These are phyloP conservation scores for Clitarchus hookeri DNA, from an alignment of 2,888 invertebrate genomes.

Conservation along the genomic window DNA sequence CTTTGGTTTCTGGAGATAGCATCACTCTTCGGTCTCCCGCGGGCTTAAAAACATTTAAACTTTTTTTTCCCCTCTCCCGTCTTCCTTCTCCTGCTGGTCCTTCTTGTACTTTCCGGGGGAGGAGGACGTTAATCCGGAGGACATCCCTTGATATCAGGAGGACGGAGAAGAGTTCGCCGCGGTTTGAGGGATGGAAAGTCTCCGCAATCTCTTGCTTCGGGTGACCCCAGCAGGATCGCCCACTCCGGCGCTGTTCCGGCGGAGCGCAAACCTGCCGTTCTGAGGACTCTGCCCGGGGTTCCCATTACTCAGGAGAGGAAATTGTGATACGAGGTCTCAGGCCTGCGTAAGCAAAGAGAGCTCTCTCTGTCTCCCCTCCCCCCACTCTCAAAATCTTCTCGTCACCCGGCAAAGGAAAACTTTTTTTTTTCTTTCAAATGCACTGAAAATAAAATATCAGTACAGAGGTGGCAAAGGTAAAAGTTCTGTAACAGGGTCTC, in stretches of 20 bases:
- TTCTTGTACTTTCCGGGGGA: not conserved
- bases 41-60: constrained; percentile 2
- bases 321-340: not conserved
- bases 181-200: not conserved
- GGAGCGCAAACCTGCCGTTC: not conserved
- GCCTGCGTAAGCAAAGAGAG: not conserved
- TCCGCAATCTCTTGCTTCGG: not conserved
- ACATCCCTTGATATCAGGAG: not conserved
- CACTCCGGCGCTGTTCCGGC: not conserved
- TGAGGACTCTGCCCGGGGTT: not conserved
- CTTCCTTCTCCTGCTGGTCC: not conserved
- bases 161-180: not conserved
- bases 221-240: not conserved
- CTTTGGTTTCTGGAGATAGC: constrained; percentile 9
- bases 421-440: no score
- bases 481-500: no score
- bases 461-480: no score
- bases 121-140: not conserved
- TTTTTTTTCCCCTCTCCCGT: not conserved
- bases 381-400: no score
- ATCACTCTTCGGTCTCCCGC: not conserved
- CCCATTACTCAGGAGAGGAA: not conserved
- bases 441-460: no score
- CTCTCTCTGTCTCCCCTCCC: no score
- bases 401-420: no score